Conservation (phyloP, 2,113 vertebrate species). For the Motacilla tschutschensis region DNA sequence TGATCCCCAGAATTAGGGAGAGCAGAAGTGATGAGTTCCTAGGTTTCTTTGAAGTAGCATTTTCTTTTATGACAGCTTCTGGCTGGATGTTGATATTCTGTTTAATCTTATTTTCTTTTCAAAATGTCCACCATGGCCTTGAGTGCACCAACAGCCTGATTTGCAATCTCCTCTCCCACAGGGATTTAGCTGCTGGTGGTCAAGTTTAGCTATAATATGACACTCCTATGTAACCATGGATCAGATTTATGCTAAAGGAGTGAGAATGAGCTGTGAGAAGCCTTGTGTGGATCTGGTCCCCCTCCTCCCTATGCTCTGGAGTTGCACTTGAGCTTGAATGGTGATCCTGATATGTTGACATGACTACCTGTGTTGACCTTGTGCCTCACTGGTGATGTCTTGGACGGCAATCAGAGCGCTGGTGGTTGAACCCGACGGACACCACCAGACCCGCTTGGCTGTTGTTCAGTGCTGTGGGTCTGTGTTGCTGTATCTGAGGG, state of each 20-base stretch:
- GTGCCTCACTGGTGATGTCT: not conserved
- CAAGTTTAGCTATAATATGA: not conserved
- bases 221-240: not conserved
- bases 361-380: not conserved
- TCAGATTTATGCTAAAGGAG: not conserved
- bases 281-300: not conserved
- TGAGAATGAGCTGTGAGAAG: not conserved
- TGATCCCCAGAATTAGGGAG: not conserved
- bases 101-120: not conserved
- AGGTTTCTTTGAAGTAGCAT: not conserved
- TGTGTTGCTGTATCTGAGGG: accelerated
- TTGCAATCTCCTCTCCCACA: not conserved
- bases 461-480: not conserved
- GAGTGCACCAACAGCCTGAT: not conserved
- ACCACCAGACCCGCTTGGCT: not conserved
- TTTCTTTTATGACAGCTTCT: not conserved
- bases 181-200: not conserved
- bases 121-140: not conserved
- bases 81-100: not conserved
- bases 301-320: accelerated
- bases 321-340: not conserved
- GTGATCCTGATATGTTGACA: not conserved
- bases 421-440: not conserved
- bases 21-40: not conserved
- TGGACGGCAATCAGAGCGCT: not conserved